Conservation (phyloP, 2,888 invertebrate genomes). For the Limenitis camilla region DNA sequence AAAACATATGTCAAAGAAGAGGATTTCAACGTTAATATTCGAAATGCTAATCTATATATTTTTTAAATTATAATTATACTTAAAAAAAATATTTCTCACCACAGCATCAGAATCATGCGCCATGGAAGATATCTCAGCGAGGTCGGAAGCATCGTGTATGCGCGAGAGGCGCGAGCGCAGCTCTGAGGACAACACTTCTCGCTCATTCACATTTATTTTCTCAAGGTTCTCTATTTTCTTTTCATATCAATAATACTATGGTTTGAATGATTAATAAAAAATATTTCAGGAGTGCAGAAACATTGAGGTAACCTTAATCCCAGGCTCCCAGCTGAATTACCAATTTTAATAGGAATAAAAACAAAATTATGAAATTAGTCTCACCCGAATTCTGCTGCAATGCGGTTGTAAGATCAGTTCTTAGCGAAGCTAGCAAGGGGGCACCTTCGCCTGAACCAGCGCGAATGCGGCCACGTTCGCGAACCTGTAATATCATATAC, state of each 20-base stretch:
- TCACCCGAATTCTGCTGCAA: constrained; percentile 81
- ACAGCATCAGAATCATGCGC: constrained; percentile 73
- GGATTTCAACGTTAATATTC: no score
- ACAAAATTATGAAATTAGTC: no score
- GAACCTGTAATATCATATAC: constrained; percentile 35
- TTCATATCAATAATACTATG: no score
- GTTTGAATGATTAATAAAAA: no score
- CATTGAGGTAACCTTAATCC: no score
- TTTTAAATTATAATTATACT: no score
- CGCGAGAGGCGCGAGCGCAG: constrained; percentile 76
- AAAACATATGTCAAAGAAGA: background rate
- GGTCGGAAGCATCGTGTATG: constrained; percentile 78
- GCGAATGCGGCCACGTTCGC: constrained; percentile 56
- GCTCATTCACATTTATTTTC: constrained; percentile 36
- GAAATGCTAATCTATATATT: no score
- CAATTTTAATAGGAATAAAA: no score
- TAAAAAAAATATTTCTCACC: constrained; percentile 37
- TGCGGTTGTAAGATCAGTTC: constrained; percentile 77
- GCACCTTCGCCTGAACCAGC: constrained; percentile 53
- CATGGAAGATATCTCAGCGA: constrained; percentile 75
- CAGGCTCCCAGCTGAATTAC: no score
- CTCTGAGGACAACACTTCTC: constrained; percentile 68
- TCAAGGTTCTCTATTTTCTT: no score
- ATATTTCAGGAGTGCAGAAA: no score
- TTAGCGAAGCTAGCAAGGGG: constrained; percentile 67